Evolutionary conservation across 2,113 vertebrate genomes (phyloP).

Genomic region (Entelurus aequoreus): DNA sequence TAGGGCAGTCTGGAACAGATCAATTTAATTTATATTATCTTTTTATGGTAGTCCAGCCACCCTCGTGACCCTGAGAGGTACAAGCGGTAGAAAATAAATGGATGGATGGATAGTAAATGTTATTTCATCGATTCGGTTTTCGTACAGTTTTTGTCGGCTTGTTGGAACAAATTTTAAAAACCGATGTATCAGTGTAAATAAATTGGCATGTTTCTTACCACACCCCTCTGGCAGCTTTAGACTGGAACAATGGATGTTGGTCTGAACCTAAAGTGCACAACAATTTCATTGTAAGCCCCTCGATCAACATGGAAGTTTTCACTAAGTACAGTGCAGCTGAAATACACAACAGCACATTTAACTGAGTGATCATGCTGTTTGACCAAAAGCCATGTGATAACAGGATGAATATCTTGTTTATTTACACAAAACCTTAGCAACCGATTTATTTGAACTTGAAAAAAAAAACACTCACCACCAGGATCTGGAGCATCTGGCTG

Average conservation of each 20-base stretch:
- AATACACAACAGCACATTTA: too few species aligned
- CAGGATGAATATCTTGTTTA: background rate
- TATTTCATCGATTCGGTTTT: too few species aligned
- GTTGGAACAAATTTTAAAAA: background rate
- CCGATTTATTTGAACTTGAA: background rate
- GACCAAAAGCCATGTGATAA: background rate
- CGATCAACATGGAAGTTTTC: too few species aligned
- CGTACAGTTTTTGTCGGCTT: too few species aligned
- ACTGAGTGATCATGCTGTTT: background rate
- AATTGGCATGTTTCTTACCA: slow-evolving; percentile 75
- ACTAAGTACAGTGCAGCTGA: too few species aligned
- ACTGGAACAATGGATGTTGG: slow-evolving; percentile 82
- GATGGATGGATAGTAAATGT: too few species aligned
- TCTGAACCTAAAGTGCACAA: slow-evolving; percentile 63
- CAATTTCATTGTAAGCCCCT: background rate
- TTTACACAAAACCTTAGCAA: background rate
- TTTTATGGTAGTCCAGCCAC: too few species aligned
- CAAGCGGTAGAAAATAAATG: too few species aligned
- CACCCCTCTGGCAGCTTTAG: slow-evolving; percentile 81
- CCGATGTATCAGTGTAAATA: background rate
- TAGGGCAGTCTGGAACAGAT: too few species aligned
- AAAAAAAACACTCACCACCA: slow-evolving; percentile 64
- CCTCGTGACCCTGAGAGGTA: too few species aligned
- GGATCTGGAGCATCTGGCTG: slow-evolving; percentile 87
- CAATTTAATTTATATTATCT: too few species aligned